Conservation (phyloP, 1,140 invertebrate genomes). For the Platyscapa corneri region DNA sequence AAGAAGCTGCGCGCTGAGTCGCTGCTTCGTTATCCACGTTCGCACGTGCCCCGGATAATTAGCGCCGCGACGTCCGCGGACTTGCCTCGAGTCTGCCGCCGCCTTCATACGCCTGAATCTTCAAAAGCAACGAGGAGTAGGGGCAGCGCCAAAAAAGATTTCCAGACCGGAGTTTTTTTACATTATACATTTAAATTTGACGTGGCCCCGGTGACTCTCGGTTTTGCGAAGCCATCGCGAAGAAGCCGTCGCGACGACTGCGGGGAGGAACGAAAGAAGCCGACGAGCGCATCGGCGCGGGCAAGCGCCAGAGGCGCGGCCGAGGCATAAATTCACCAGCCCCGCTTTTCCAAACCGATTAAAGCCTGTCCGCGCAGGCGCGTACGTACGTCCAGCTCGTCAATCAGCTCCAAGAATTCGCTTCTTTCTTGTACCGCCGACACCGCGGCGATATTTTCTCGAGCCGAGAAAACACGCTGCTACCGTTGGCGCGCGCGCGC, state of each 20-base stretch:
- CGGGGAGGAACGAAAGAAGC: neutral
- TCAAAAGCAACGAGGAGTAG: neutral
- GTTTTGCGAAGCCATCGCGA: neutral
- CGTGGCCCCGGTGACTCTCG: neutral
- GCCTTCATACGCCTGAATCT: neutral
- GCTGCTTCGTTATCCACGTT: no score
- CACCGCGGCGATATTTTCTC: conserved; percentile 35
- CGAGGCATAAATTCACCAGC: neutral
- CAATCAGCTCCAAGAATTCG: conserved; percentile 33
- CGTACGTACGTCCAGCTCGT: conserved; percentile 16
- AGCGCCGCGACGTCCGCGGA: neutral
- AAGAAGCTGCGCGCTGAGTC: neutral
- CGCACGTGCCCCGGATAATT: neutral
- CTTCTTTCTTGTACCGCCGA: neutral
- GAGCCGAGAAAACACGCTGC: conserved; percentile 37
- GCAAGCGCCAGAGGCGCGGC: neutral
- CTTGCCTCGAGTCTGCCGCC: neutral
- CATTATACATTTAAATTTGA: neutral
- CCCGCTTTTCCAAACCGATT: neutral
- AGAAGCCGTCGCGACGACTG: no score
- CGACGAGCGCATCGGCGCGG: neutral
- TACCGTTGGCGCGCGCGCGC: conserved; percentile 3
- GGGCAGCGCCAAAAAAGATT: neutral
- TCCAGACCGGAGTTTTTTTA: no score
- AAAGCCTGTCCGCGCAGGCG: neutral